Evolutionary conservation across 2,113 vertebrate species (phyloP), one percentile per base, ranked within the genome.

Genomic region (Calyptommatus sinebrachiatus): DNA sequence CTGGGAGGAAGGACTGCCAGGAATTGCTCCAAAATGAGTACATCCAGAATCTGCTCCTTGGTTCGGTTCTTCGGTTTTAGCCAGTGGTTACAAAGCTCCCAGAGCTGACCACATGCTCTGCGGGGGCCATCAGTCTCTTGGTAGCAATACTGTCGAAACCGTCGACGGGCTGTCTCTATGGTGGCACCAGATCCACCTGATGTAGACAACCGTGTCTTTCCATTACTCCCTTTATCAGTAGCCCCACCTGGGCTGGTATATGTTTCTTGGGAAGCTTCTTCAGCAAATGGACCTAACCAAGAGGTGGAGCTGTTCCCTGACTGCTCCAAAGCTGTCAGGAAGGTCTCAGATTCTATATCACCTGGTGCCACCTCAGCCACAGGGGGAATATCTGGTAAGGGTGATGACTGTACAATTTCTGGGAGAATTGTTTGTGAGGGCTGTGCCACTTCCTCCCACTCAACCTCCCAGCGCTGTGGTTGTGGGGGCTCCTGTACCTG

Each of bases 11-110:
- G 69, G 31, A 83, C 46, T 1, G 73, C 81, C 26, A 83, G 69
- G 68, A 83, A 77, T 31, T 83, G 81, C 75, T 83, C 81, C 61
- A 77, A 26, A 18, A 77, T 83, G 20, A 76, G 29, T 16, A 83
- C 67, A 1, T 83, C 81, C 69, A 77, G 75, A 41, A 77, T 83
- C 68, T 77, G 81, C n/a, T 77, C 74, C 69, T 76, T 77, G 29
- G 81, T 77, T 10, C 81, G 81, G 18, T 77, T 77, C n/a, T 81
- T 81, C 3, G 79, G 79, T 41, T 81, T 81, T 28, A 81, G 35
- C 79, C 79, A 81, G 9, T 81, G 79, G 11, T 81, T 81, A 57
- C 79, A 81, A 31, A 81, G 79, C 53, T 81, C 79, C 79, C 79
- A 81, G 12, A 81, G 79, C 73, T 76, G 73, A 1, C 79, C 73